phyloP scores from a whole-genome alignment of 2,888 invertebrate species.

The Synergus japonicus region DNA sequence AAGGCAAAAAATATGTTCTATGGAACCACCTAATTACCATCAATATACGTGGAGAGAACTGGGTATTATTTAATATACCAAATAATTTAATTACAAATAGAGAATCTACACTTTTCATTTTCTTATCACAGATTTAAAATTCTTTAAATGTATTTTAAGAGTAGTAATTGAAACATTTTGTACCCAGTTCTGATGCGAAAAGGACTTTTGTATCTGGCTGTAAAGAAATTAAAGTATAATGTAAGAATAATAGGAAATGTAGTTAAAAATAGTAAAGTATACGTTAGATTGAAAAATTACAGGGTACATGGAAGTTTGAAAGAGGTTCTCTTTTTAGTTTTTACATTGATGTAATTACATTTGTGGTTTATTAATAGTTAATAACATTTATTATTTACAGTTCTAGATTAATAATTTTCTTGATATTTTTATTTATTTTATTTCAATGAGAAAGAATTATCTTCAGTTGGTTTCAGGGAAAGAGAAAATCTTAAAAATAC shows the following conservation, averaged over 20 bases:
- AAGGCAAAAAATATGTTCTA: constrained; percentile 20
- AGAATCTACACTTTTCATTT: not conserved
- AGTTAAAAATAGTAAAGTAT: constrained; percentile 12
- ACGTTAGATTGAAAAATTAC: constrained; percentile 17
- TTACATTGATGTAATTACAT: not conserved
- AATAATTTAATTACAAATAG: constrained; percentile 2
- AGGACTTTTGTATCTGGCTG: not conserved
- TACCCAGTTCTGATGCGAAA: not conserved
- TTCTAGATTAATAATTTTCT: not conserved
- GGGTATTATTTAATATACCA: not conserved
- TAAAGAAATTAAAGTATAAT: not conserved
- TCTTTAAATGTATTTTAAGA: too few species aligned
- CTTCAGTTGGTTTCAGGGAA: not conserved
- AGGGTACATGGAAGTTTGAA: not conserved
- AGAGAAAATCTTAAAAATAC: not conserved
- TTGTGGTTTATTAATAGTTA: not conserved
- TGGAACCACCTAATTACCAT: constrained; percentile 19
- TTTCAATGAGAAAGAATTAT: not conserved
- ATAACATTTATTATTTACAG: not conserved
- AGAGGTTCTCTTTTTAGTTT: not conserved
- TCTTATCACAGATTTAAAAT: too few species aligned
- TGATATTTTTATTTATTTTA: not conserved
- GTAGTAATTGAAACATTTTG: not conserved
- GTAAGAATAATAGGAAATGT: not conserved
- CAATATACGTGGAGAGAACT: not conserved